Evolutionary conservation across 2,113 vertebrate species (phyloP).

Genomic region (Clarias magur): DNA sequence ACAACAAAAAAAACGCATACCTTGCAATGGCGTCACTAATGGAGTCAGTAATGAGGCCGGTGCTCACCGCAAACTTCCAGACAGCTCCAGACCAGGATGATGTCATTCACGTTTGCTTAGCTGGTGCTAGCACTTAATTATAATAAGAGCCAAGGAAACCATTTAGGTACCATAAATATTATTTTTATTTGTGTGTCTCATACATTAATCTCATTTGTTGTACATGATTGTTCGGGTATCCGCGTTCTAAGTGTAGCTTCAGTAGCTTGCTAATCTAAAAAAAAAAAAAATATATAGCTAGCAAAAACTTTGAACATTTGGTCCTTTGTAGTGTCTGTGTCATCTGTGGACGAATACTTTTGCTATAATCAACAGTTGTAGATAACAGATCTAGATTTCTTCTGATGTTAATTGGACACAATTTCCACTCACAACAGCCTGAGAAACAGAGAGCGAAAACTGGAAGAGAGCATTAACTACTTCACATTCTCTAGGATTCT

Average conservation of each 20-base stretch:
- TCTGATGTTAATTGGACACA: neutral
- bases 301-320: neutral
- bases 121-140: neutral
- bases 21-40: neutral
- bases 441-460: neutral
- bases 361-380: neutral
- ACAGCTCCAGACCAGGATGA: neutral
- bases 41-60: neutral
- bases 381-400: neutral
- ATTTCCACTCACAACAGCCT: neutral
- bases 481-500: neutral
- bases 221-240: neutral
- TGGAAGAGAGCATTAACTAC: neutral
- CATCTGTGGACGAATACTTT: neutral
- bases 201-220: neutral
- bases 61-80: neutral
- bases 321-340: neutral
- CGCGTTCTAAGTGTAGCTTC: neutral
- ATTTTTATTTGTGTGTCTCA: slow-evolving; percentile 22
- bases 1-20: neutral
- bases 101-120: neutral
- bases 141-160: neutral
- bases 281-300: neutral
- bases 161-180: slow-evolving; percentile 24
- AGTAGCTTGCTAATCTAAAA: neutral